Base-by-base conservation (phyloP, 2,888 invertebrate species). In the Stenoptilia bipunctidactyla region DNA sequence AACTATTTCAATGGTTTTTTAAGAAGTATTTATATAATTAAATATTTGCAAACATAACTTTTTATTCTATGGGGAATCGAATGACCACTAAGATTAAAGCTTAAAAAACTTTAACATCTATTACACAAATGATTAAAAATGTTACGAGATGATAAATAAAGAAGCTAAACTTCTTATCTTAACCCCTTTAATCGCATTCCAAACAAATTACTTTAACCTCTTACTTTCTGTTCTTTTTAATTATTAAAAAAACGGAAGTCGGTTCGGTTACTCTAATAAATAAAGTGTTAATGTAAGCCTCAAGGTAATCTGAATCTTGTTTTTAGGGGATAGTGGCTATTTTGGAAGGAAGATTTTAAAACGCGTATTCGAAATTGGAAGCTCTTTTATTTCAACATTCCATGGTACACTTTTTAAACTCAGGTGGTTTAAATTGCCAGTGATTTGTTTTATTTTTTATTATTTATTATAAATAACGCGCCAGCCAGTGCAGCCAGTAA, bases 371-470 rank as follows among this genome's bases (percentile, higher is more conserved):
- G 53, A 66, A 62, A 66, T 67, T 73, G 75, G 80, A 75, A 79
- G 79, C 76, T 55, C 56, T 53, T 66, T 65, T 59, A 52, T 69
- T 73, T 69, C 75, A 66, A 79, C 74, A 82, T 80, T 82, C 80
- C 76, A 53, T 43, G 46, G 66, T 70, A 73, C 67, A 63, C 61
- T 73, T 79, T 76, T 75, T 70, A 60, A 72, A 73, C 66, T 67
- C 60, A 58, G 66, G 65, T 64, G 63, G 57, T 71, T 70, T 70
- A 71, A 77, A 73, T 73, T 70, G 72, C 71, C 58, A 54, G 65
- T 49, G 63, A 66, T 72, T 70, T 70, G 61, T 68, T 70, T 69
- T 70, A 64, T 55, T 55, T 59, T n/a, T 20, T 50, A 53, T 47
- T 44, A 20, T 20, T 20, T 20, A 5, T 20, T 20, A 20, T 20